A percentile compares a stretch with the other conserved stretches of the same genome.
phyloP scores from a whole-genome alignment of 2,797 vertebrate species.

The Gallinago solitaria region DNA sequence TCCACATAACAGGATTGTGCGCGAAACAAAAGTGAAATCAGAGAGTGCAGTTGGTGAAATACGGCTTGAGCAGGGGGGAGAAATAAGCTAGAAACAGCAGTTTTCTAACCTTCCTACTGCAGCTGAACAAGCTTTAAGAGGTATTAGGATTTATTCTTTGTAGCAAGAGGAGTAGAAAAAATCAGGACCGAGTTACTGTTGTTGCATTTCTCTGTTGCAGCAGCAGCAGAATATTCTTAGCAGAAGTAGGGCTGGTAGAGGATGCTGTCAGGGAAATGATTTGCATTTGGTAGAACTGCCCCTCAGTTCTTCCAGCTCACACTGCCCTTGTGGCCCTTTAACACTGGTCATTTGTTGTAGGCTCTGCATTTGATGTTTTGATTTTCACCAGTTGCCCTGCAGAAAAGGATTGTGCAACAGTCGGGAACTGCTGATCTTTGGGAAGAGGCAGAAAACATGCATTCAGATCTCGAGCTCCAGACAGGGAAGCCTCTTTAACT shows the following conservation, averaged over 20 bases:
- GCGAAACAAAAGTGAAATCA: constrained; percentile 46
- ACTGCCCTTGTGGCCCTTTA: constrained; percentile 3
- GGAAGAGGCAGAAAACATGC: not conserved
- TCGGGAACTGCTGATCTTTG: not conserved
- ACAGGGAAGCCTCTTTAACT: not conserved
- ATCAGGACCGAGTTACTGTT: constrained; percentile 51
- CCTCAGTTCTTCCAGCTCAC: constrained; percentile 15
- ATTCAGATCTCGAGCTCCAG: not conserved
- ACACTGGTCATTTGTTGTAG: constrained; percentile 54
- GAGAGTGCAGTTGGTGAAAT: not conserved
- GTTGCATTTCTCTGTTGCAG: not conserved
- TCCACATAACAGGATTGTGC: constrained; percentile 46
- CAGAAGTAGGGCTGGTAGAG: constrained; percentile 57
- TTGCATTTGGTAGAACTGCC: constrained; percentile 57
- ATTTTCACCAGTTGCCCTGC: constrained; percentile 33
- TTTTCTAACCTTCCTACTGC: constrained; percentile 55
- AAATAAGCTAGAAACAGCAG: constrained; percentile 31
- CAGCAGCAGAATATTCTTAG: constrained; percentile 15
- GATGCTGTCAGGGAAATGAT: constrained; percentile 20
- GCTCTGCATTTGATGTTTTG: constrained; percentile 9
- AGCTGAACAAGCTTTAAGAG: constrained; percentile 51
- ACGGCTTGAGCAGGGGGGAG: not conserved
- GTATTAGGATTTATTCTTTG: constrained; percentile 48
- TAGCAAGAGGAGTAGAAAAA: constrained; percentile 31
- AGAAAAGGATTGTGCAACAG: constrained; percentile 22